A percentile compares a stretch with the other conserved stretches of the same genome.
phyloP scores from a whole-genome alignment of 2,113 vertebrate species.

The Gopherus flavomarginatus region DNA sequence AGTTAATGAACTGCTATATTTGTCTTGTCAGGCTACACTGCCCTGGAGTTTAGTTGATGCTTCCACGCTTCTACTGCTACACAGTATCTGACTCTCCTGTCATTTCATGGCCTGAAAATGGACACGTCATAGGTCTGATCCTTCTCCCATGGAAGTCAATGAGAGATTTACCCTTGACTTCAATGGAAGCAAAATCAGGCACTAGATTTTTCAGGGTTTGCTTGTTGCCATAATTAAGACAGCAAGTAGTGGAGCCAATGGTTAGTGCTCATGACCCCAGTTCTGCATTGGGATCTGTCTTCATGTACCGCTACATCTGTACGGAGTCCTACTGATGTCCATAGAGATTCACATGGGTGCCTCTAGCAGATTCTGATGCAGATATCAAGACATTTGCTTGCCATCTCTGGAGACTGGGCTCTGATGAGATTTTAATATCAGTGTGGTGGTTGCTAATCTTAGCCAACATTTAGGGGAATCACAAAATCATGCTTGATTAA shows the following conservation, averaged over 20 bases:
- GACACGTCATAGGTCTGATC: not conserved
- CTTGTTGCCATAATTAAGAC: not conserved
- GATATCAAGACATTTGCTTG: not conserved
- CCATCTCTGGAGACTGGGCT: not conserved
- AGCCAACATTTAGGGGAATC: not conserved
- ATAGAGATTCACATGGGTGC: not conserved
- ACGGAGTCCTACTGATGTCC: fast-evolving
- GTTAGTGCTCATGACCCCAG: not conserved
- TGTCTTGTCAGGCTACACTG: not conserved
- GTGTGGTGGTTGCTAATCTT: not conserved
- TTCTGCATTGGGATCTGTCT: not conserved
- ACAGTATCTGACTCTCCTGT: not conserved
- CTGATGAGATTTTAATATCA: not conserved
- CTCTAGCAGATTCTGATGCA: not conserved
- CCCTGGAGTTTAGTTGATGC: not conserved
- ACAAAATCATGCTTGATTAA: not conserved
- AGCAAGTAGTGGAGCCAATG: not conserved
- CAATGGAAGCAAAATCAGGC: not conserved
- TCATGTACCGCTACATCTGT: not conserved
- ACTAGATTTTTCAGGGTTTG: not conserved
- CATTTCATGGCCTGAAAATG: not conserved
- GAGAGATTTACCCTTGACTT: not conserved
- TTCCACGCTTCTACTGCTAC: not conserved
- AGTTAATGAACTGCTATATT: not conserved
- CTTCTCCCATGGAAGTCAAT: not conserved